Conservation (phyloP, 2,797 vertebrate species). For the Aphelocoma californica region DNA sequence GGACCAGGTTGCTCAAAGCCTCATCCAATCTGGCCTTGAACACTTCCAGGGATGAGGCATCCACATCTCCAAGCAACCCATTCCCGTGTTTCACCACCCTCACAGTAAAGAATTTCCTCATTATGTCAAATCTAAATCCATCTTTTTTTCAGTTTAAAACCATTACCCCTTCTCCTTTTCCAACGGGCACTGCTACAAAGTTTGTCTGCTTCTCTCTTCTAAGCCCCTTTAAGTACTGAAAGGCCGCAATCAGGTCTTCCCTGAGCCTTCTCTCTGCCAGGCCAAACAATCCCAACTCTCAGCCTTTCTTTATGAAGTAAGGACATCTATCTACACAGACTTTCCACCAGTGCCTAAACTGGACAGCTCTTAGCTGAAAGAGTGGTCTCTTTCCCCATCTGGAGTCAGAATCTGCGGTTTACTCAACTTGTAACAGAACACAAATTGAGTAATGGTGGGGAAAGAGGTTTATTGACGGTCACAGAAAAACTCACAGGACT, state of each 20-base stretch:
- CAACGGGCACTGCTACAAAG: neutral
- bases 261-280: neutral
- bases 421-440: neutral
- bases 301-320: neutral
- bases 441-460: neutral
- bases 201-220: neutral
- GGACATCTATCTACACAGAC: neutral
- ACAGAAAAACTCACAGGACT: neutral
- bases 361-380: neutral
- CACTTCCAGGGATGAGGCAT: rapidly evolving
- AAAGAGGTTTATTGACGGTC: neutral
- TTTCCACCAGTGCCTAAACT: neutral
- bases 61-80: neutral
- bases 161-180: neutral
- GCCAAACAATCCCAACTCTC: neutral
- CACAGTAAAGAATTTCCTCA: neutral
- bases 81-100: neutral
- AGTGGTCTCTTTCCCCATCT: neutral
- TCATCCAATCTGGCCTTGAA: neutral
- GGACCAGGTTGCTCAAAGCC: neutral
- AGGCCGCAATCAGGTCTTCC: neutral
- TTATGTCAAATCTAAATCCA: neutral
- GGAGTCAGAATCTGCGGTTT: neutral
- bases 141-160: neutral
- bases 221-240: neutral